Base-by-base conservation (phyloP, 2,888 invertebrate genomes). In the Trissolcus brochymenae region DNA sequence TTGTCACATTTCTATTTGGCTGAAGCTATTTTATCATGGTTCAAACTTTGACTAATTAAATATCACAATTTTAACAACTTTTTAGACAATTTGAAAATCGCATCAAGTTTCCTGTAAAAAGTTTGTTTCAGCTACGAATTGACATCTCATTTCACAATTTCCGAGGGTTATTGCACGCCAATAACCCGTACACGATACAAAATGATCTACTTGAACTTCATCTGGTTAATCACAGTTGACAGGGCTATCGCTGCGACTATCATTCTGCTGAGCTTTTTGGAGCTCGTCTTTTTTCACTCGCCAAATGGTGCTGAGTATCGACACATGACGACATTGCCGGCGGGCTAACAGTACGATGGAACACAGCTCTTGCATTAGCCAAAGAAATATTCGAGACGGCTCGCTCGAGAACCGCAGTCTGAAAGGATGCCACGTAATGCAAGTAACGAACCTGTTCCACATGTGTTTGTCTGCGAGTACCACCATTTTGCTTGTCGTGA, bases 331-430 rank as follows among this genome's bases (percentile, higher is more conserved):
- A 81, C 82, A 70, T 76, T 59, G 76, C 76, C 68, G 60, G 64
- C 66, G 72, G 68, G 72, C 80, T 82, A 81, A 71, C 83, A 80
- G 74, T 79, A 82, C 82, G 82, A 78, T 80, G 76, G 77, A 81
- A 87, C 87, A 87, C 85, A 86, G 87, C 86, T 87, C 86, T 86
- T 86, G 87, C 87, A 87, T 87, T 87, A 87, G 85, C 82, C 84
- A 81, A 87, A 87, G 87, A 87, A 87, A 87, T 87, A 87, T 87
- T 87, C 84, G 85, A 83, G 84, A 81, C 81, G 83, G 83, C 78
- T 80, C 70, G 70, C 76, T 54, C 66, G 66, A 54, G 70, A 73
- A 76, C 71, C 71, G 54, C 76, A 68, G 64, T 49, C 72, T 72
- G 51, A 72, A 66, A 72, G 72, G 72, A 76, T 66, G 55, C 29